These are phyloP conservation scores for Smutsia temminckii DNA, from an alignment of 2,797 vertebrate genomes.

Conservation along the genomic window DNA sequence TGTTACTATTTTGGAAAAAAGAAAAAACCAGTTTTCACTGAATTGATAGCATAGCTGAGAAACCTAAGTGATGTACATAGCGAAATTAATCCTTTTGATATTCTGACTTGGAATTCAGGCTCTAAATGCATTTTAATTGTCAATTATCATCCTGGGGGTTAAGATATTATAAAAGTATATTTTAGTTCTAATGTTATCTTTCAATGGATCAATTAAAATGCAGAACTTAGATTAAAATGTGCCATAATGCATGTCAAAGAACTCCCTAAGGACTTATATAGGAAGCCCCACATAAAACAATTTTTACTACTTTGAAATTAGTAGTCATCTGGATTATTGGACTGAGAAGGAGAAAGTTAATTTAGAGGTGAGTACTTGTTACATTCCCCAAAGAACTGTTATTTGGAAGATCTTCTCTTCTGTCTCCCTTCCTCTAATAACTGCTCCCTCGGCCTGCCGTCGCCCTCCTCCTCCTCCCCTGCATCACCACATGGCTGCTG, in stretches of 20 bases:
- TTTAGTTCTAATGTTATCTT: constrained; percentile 39
- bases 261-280: background rate
- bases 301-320: constrained; percentile 17
- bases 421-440: background rate
- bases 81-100: background rate
- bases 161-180: constrained; percentile 40
- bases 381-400: background rate
- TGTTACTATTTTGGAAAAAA: constrained; percentile 39
- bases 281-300: background rate
- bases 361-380: background rate
- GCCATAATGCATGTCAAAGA: background rate
- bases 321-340: background rate
- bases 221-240: constrained; percentile 42
- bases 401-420: background rate
- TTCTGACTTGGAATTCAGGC: background rate
- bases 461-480: background rate
- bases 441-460: background rate
- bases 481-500: background rate
- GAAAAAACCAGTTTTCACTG: constrained; percentile 13
- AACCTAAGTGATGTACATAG: background rate
- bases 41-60: background rate
- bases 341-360: constrained; percentile 26
- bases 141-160: background rate
- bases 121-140: constrained; percentile 7
- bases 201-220: background rate